These are phyloP conservation scores for Argyresthia albistria DNA, from an alignment of 2,888 invertebrate genomes.

Conservation along the genomic window DNA sequence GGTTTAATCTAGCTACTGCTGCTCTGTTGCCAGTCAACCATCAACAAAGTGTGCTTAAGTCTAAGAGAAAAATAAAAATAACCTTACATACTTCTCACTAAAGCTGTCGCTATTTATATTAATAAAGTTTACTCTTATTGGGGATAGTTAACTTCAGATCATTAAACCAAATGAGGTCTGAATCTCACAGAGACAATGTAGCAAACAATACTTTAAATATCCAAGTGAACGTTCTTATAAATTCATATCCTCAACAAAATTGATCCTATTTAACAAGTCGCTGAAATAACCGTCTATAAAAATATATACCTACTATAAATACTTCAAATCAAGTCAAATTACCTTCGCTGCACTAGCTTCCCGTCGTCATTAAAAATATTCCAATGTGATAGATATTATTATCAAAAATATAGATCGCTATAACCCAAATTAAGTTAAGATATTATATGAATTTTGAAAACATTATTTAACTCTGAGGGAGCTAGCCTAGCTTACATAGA, in stretches of 20 bases:
- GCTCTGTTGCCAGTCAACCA: too few relatives aligned
- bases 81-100: conserved; percentile 45
- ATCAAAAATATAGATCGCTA: neutral
- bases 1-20: too few relatives aligned
- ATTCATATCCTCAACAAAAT: conserved; percentile 41
- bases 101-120: conserved; percentile 35
- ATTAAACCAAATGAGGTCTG: conserved; percentile 11
- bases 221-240: neutral
- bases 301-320: conserved; percentile 50
- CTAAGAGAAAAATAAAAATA: conserved; percentile 46
- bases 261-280: conserved; percentile 57
- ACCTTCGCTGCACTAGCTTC: neutral
- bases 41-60: conserved; percentile 23
- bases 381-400: neutral
- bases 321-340: conserved; percentile 11
- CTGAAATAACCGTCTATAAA: conserved; percentile 64
- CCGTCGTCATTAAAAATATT: neutral
- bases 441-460: neutral
- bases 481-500: conserved; percentile 20
- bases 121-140: neutral
- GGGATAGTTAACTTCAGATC: neutral
- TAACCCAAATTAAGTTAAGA: neutral
- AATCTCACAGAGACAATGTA: neutral
- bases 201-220: neutral
- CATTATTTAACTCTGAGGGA: conserved; percentile 3